These are phyloP conservation scores for Cygnus buccinator DNA, from an alignment of 2,113 vertebrate species.

Conservation along the genomic window DNA sequence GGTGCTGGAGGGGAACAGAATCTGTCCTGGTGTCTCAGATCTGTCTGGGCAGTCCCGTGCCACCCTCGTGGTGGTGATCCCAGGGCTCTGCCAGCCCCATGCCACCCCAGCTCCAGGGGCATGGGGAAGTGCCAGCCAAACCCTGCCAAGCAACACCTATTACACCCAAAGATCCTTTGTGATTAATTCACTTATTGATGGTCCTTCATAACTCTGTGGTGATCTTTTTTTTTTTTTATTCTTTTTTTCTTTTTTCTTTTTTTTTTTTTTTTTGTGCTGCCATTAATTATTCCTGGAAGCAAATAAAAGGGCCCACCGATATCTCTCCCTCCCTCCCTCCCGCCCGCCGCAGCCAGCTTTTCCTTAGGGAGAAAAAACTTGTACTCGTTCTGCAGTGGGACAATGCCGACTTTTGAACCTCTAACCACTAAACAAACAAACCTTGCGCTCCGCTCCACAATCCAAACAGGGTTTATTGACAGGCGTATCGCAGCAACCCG, in stretches of 20 bases:
- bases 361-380: conserved; percentile 67
- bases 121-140: not conserved
- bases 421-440: conserved; percentile 85
- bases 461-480: conserved; percentile 86
- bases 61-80: not conserved
- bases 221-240: conserved; percentile 22
- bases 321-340: conserved; percentile 45
- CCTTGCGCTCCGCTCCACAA: conserved; percentile 78
- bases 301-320: conserved; percentile 66
- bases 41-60: not conserved
- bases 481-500: conserved; percentile 82
- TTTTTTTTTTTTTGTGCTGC: not conserved
- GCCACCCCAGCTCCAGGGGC: fast-evolving
- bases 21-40: not conserved
- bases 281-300: conserved; percentile 69
- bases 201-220: conserved; percentile 34
- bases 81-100: not conserved
- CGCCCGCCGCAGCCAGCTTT: not conserved
- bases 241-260: not conserved
- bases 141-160: not conserved
- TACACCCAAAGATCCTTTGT: not conserved
- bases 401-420: conserved; percentile 89
- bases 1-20: not conserved
- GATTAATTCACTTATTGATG: conserved; percentile 42
- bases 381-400: conserved; percentile 74